Evolutionary conservation across 2,113 vertebrate species (phyloP), one percentile per base, ranked within the genome.

Genomic region (Canis aureus): DNA sequence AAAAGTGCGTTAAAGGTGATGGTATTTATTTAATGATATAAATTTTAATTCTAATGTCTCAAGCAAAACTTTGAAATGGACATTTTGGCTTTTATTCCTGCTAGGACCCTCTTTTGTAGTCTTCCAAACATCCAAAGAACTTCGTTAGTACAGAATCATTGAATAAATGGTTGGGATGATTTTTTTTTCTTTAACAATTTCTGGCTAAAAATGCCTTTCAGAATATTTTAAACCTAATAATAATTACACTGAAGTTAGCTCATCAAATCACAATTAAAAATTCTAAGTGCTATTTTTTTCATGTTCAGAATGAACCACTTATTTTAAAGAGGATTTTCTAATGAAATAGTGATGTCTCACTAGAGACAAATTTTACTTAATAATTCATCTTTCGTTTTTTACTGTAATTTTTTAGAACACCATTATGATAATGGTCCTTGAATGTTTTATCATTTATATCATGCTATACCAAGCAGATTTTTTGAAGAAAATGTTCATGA

Each of bases 31-130:
- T 53, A 90, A 38, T 78, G 29, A 53, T 53, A 9, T 32, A 94
- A 51, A 79, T 89, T 95, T 93, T 38, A 80, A 93, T 93, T 71
- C 49, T 96, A 96, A 62, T 55, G 8, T 22, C 49, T 93, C 27
- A 92, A 79, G 16, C 5, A 82, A 94, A 93, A 80, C 67, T 57
- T 17, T 93, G 19, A 57, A 94, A 82, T 13, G 43, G 5, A 11
- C 5, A 4, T 66, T 82, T 66, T 10, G 25, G 2, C 51, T 7
- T 92, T 32, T 29, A 67, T 0, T 79, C 4, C 25, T 38, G 17
- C 8, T 9, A 49, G 12, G 4, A 4, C 11, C 2, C 85, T 89
- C 25, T 64, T 51, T 6, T 15, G 11, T 57, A 43, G 22, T 13
- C 5, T 49, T 97, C 8, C 15, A 59, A n/a, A 62, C 1, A 76